A percentile compares a stretch with the other conserved stretches of the same genome.
phyloP scores from a whole-genome alignment of 2,888 invertebrate species.

The Tuberolachnus salignus region DNA sequence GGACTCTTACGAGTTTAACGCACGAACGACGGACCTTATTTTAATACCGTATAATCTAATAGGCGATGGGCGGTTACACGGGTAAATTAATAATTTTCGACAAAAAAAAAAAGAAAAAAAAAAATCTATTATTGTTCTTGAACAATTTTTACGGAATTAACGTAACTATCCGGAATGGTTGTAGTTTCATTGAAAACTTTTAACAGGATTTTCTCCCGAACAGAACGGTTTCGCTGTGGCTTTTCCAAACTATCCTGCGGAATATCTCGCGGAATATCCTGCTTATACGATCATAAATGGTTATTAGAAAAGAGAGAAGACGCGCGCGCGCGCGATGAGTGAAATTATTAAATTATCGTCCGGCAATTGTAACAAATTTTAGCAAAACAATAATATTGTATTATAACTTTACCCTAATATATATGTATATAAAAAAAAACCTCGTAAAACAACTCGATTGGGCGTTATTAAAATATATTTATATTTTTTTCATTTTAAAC shows the following conservation, averaged over 20 bases:
- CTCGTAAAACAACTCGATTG: too few species aligned
- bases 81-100: background rate
- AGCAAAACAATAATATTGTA: too few species aligned
- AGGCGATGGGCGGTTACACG: background rate
- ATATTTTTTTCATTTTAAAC: too few species aligned
- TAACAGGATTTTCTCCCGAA: constrained; percentile 11
- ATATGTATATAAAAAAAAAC: too few species aligned
- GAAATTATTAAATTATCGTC: too few species aligned
- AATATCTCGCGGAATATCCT: too few species aligned
- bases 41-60: too few species aligned
- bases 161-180: constrained; percentile 7
- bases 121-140: constrained; percentile 30
- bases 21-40: too few species aligned
- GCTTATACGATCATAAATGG: constrained; percentile 23
- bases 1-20: too few species aligned
- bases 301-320: background rate
- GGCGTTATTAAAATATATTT: too few species aligned
- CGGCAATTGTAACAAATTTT: too few species aligned
- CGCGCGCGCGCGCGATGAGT: background rate
- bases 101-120: background rate
- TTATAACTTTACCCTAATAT: too few species aligned
- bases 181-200: constrained; percentile 16
- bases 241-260: background rate
- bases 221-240: constrained; percentile 4
- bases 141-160: constrained; percentile 4